These are phyloP conservation scores for Dascillus cervinus DNA, from an alignment of 2,888 invertebrate species.

Conservation along the genomic window DNA sequence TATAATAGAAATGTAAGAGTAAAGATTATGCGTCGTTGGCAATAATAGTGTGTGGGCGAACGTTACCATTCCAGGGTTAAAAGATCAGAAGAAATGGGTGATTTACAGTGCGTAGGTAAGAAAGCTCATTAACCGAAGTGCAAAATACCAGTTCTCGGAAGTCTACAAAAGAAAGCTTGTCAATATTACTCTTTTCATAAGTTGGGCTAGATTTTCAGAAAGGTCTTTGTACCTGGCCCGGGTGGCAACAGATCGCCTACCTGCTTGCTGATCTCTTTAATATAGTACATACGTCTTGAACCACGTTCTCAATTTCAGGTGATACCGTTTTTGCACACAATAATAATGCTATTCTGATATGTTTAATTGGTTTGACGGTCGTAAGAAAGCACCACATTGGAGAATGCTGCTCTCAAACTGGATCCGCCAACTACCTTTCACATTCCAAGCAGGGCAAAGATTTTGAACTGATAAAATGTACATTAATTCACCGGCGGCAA, in stretches of 20 bases:
- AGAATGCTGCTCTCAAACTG: constrained; percentile 27
- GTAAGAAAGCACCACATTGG: constrained; percentile 9
- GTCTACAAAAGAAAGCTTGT: too few relatives aligned
- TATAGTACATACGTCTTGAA: background rate
- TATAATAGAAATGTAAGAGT: too few relatives aligned
- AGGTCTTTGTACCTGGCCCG: background rate
- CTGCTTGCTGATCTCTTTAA: too few relatives aligned
- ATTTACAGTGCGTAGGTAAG: too few relatives aligned
- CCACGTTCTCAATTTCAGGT: background rate
- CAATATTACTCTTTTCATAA: too few relatives aligned
- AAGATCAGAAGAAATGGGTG: too few relatives aligned
- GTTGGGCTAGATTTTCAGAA: too few relatives aligned
- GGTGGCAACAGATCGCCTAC: constrained; percentile 1
- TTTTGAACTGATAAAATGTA: constrained; percentile 14
- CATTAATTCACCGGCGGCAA: background rate
- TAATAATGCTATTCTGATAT: constrained; percentile 10
- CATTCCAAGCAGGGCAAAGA: constrained; percentile 23
- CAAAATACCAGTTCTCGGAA: too few relatives aligned
- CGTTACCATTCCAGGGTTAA: too few relatives aligned
- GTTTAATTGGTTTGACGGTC: constrained; percentile 7
- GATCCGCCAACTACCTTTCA: constrained; percentile 28
- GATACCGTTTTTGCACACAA: constrained; percentile 7
- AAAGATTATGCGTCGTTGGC: too few relatives aligned
- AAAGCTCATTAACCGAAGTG: too few relatives aligned
- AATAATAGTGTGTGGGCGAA: too few relatives aligned